Percentiles rank a stretch among this genome's conserved stretches.
Evolutionary conservation across 1,140 invertebrate genomes (phyloP).

Genomic region (Brachystomella parvula): DNA sequence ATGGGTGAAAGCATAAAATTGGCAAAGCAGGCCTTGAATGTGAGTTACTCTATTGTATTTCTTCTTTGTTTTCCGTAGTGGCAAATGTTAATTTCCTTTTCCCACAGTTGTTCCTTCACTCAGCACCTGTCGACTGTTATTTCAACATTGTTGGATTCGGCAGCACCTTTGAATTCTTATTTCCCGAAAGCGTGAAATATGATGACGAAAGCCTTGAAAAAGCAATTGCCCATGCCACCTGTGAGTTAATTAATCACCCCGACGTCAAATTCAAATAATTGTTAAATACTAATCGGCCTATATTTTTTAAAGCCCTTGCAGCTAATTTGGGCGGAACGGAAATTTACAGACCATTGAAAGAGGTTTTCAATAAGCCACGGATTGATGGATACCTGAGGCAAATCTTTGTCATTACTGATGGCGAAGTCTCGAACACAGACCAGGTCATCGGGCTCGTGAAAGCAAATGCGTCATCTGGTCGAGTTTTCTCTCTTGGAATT

Average conservation of each 20-base stretch:
- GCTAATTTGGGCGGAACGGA: constrained; percentile 44
- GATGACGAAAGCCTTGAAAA: constrained; percentile 29
- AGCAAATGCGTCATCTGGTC: constrained; percentile 38
- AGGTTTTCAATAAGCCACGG: constrained; percentile 38
- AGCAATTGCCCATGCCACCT: constrained; percentile 25
- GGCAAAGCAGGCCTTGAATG: constrained; percentile 40
- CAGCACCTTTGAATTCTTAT: constrained; percentile 26
- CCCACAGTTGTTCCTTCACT: constrained; percentile 38
- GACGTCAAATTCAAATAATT: too few relatives aligned
- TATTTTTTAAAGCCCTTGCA: constrained; percentile 24
- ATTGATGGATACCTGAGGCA: constrained; percentile 40
- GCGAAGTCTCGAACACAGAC: constrained; percentile 41
- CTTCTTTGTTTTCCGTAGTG: not conserved
- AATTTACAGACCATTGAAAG: constrained; percentile 41
- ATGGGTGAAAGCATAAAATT: constrained; percentile 38
- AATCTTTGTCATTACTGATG: constrained; percentile 44
- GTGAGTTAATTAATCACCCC: too few relatives aligned
- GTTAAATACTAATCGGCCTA: not conserved
- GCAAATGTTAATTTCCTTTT: not conserved
- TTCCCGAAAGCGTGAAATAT: constrained; percentile 35
- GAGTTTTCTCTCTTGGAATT: constrained; percentile 44
- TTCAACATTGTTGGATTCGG: constrained; percentile 39
- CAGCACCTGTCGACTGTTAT: constrained; percentile 34
- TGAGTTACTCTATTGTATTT: constrained; percentile 9
- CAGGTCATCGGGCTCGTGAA: constrained; percentile 40